Conservation (phyloP, 2,888 invertebrate genomes). For the Lasioglossum pauxillum region DNA sequence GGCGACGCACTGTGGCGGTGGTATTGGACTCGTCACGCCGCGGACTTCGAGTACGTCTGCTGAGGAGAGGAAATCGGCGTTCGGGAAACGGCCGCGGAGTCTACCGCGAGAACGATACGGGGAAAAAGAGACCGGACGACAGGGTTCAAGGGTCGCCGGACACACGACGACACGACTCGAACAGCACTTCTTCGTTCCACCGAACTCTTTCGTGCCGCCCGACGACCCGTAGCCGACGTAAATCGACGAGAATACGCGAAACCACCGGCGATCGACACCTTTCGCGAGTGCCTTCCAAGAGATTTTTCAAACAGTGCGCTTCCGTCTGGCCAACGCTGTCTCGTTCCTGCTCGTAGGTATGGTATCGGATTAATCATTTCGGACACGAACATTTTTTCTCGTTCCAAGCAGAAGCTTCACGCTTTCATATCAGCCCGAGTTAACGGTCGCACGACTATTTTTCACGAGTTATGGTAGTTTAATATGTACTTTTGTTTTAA, state of each 20-base stretch:
- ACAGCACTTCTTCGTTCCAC: conserved; percentile 16
- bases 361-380: not conserved
- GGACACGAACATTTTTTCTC: too few relatives aligned
- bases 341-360: not conserved
- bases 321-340: not conserved
- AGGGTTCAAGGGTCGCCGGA: conserved; percentile 79
- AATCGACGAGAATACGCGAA: not conserved
- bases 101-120: conserved; percentile 30
- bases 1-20: conserved; percentile 45
- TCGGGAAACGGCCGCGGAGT: conserved; percentile 2
- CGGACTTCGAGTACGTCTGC: conserved; percentile 16
- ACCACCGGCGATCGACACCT: not conserved
- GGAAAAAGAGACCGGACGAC: conserved; percentile 74
- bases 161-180: conserved; percentile 43
- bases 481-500: too few relatives aligned
- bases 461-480: too few relatives aligned
- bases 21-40: conserved; percentile 29
- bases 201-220: not conserved
- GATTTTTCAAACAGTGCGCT: not conserved
- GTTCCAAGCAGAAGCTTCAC: too few relatives aligned
- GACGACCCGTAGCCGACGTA: not conserved
- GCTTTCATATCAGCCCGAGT: too few relatives aligned
- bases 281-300: not conserved
- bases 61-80: conserved; percentile 43
- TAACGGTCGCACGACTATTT: too few relatives aligned